These are phyloP conservation scores for Lepidocyrtoides sp. DNA, from an alignment of 2,888 invertebrate species.

Conservation along the genomic window DNA sequence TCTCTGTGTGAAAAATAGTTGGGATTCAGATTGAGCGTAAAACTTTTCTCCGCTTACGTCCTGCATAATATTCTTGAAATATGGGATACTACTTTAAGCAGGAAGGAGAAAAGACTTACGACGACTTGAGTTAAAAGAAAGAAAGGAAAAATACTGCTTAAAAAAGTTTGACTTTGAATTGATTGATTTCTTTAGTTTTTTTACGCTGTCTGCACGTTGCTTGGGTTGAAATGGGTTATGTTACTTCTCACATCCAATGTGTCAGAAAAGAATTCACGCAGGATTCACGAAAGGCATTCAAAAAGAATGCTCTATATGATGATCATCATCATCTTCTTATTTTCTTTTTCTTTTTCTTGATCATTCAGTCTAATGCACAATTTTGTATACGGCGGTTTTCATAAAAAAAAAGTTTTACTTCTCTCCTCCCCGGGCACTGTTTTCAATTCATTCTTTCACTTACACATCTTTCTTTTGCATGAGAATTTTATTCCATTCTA, in stretches of 20 bases:
- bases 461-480: conserved; percentile 16
- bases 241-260: conserved; percentile 52
- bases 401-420: conserved; percentile 31
- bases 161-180: conserved; percentile 68
- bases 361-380: not conserved
- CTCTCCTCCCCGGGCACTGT: conserved; percentile 16
- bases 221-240: conserved; percentile 57
- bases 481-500: not conserved
- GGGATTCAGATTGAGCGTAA: conserved; percentile 47
- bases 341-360: too few relatives aligned
- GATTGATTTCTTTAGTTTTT: conserved; percentile 67
- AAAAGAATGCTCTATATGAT: not conserved
- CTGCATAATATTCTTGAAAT: conserved; percentile 29
- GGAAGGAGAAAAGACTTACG: conserved; percentile 35
- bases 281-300: conserved; percentile 28
- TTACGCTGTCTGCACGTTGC: conserved; percentile 21
- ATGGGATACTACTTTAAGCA: not conserved
- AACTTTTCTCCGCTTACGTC: conserved; percentile 1
- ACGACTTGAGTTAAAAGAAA: not conserved
- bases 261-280: conserved; percentile 50
- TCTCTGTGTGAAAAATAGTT: conserved; percentile 55
- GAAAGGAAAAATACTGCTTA: conserved; percentile 32
- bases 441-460: conserved; percentile 43
- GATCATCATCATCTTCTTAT: not conserved
- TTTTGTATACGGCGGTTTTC: not conserved